A percentile compares a stretch with the other conserved stretches of the same genome.
These are phyloP conservation scores for Etia nguti DNA, from an alignment of 2,113 vertebrate genomes.

Conservation along the genomic window DNA sequence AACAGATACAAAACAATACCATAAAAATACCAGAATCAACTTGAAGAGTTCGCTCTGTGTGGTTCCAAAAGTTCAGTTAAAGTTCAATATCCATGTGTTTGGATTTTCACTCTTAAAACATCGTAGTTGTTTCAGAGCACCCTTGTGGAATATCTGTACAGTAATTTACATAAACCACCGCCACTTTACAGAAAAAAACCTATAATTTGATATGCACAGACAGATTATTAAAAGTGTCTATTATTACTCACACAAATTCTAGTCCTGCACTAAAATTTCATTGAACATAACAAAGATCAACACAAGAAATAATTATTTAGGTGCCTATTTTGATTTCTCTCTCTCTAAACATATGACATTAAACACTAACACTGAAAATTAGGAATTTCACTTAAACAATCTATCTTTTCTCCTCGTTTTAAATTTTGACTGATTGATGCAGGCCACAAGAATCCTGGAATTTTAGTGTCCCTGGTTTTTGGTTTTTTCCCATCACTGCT, in stretches of 20 bases:
- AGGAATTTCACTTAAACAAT: background rate
- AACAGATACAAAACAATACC: background rate
- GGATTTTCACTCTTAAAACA: background rate
- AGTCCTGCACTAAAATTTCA: background rate
- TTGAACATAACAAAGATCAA: background rate
- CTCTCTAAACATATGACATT: background rate
- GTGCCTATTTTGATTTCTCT: background rate
- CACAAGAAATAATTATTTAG: background rate
- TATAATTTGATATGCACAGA: background rate
- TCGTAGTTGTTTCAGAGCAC: background rate
- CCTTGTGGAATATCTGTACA: background rate
- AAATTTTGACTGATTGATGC: background rate
- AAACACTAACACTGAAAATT: background rate
- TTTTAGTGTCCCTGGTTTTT: constrained; percentile 37
- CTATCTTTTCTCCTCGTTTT: background rate
- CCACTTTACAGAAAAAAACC: background rate
- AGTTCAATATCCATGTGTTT: background rate
- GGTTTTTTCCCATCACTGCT: constrained; percentile 56
- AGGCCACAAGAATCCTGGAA: constrained; percentile 42
- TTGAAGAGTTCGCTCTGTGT: background rate
- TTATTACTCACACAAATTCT: background rate
- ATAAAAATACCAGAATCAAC: background rate
- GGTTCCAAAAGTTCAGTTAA: background rate
- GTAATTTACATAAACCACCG: background rate
- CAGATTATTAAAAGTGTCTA: background rate